Evolutionary conservation across 1,140 invertebrate species (phyloP), one percentile per base, ranked within the genome.

Genomic region (Conopomorpha cramerella): DNA sequence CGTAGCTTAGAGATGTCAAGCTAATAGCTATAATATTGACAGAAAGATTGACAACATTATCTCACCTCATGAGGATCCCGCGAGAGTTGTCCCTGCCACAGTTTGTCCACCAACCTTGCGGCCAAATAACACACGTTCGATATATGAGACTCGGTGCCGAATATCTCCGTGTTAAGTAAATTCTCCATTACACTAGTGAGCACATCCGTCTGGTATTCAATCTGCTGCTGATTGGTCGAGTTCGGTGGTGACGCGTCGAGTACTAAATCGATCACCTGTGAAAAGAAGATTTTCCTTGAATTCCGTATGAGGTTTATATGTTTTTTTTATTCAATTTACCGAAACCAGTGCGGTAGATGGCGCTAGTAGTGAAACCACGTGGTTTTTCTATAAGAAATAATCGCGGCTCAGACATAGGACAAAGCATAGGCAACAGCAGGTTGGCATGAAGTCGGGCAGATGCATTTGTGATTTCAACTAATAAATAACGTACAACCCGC

Each of bases 121-220:
- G 92, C 89, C 37, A 98, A 83, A 57, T 98, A 96, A 58, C 95
- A 96, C 0, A 98, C 92, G 78, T 96, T 97, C 0, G 91, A 87
- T 38, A 95, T 89, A 61, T 94, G 88, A 28, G 90, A 87, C 8
- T 84, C 85, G 26, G 88, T 87, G 11, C 91, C 90, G 42, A 88
- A 91, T 0, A 91, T 82, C 77, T 98, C 95, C 4, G 91, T 93
- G 15, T 92, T 92, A 35, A 97, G 66, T 6, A 98, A 63, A 71
- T 98, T 95, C 50, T 98, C 94, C 92, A 98, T 96, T 4, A 98
- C 63, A 12, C 91, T 91, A 0, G 90, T 90, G 31, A 98, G 71
- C 3, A 99, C 84, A 73, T 96, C 92, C 0, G 95, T 98, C 78
- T 98, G 94, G 67, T 93, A 96, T 50, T 91, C 87, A 12, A 88